Evolutionary conservation across 2,888 invertebrate species (phyloP).

Genomic region (Heteropelma amictum): DNA sequence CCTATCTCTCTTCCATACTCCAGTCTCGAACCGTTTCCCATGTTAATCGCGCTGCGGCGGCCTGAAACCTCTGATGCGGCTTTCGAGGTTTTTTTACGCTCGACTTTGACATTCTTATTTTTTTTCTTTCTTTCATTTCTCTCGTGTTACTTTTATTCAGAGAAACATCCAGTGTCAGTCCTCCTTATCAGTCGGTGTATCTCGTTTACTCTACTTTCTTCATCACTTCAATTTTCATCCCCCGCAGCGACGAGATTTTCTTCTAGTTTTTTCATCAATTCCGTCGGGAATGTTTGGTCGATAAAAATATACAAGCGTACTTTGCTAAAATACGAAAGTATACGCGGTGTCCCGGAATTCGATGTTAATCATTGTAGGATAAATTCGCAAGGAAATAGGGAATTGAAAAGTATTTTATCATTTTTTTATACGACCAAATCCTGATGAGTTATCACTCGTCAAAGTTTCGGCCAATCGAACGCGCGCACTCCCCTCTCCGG

Average conservation of each 20-base stretch:
- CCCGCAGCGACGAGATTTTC: background rate
- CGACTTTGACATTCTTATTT: constrained; percentile 31
- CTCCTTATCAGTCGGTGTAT: constrained; percentile 12
- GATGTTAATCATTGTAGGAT: no score
- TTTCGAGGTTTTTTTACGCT: constrained; percentile 26
- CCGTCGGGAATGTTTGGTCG: background rate
- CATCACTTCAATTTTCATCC: constrained; percentile 7
- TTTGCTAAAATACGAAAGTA: background rate
- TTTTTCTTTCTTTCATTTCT: background rate
- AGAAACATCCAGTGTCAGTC: constrained; percentile 1
- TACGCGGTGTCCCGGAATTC: no score
- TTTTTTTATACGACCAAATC: no score
- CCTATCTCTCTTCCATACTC: constrained; percentile 40
- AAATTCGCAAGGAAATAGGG: no score
- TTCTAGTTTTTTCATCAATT: constrained; percentile 4
- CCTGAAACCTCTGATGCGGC: constrained; percentile 21
- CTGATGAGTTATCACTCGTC: no score
- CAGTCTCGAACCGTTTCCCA: constrained; percentile 39
- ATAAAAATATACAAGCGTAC: background rate
- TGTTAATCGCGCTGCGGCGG: constrained; percentile 47
- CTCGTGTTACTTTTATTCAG: background rate
- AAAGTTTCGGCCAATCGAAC: no score
- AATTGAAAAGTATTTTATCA: no score
- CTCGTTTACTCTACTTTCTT: constrained; percentile 13
- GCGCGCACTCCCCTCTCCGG: no score